Conservation (phyloP, 1,140 invertebrate genomes). For the Phymorhynchus buccinoides region DNA sequence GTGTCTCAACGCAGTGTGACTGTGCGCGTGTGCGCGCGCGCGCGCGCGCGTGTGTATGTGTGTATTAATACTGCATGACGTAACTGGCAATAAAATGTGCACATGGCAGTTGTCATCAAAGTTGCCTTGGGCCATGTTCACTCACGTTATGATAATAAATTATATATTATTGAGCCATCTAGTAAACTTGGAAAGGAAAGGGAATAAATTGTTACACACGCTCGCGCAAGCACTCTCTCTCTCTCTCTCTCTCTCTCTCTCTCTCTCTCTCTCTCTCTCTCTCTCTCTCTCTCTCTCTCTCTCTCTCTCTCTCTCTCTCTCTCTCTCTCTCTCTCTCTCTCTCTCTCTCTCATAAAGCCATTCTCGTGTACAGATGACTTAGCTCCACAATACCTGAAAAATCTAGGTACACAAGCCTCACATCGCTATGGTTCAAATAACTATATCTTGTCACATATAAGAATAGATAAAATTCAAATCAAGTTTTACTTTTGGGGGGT, state of each 20-base stretch:
- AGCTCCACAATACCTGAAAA: too few species aligned
- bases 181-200: background rate
- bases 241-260: conserved; percentile 6
- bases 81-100: background rate
- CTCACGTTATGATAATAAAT: background rate
- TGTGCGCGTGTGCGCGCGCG: conserved; percentile 45
- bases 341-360: too few species aligned
- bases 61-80: background rate
- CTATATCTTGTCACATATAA: too few species aligned
- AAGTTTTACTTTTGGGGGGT: too few species aligned
- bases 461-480: too few species aligned
- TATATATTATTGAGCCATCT: background rate
- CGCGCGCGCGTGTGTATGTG: conserved; percentile 27
- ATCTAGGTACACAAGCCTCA: too few species aligned
- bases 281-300: conserved; percentile 12
- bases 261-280: conserved; percentile 20
- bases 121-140: background rate
- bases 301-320: too few species aligned
- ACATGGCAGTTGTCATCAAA: background rate
- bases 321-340: background rate
- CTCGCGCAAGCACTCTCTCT: background rate
- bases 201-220: background rate
- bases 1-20: conserved; percentile 2
- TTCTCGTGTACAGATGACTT: too few species aligned
- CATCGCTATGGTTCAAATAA: too few species aligned